Percentiles rank a stretch among this genome's conserved stretches.
Conservation (phyloP, 2,888 invertebrate species). For the Andrena marginata region DNA sequence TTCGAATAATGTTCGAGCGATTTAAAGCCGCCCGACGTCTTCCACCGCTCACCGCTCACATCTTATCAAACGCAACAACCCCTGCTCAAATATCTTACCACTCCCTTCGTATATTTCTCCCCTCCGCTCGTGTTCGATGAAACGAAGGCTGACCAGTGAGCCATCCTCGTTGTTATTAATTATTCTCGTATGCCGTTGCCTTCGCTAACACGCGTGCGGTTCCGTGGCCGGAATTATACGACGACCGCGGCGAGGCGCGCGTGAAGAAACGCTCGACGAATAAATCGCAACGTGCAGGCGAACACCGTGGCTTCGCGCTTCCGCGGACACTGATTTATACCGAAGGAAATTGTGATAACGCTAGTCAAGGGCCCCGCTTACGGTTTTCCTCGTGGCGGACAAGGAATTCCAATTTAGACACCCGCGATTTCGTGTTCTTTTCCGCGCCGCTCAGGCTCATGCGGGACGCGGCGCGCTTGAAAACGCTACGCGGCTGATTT, state of each 20-base stretch:
- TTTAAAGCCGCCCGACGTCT: too few species aligned
- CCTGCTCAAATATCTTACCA: too few species aligned
- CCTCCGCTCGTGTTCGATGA: not conserved
- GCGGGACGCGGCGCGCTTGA: slow-evolving; percentile 16
- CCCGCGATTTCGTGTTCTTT: slow-evolving; percentile 26
- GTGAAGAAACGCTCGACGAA: slow-evolving; percentile 32
- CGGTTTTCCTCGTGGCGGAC: slow-evolving; percentile 43
- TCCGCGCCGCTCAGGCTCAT: not conserved
- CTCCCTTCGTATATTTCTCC: too few species aligned
- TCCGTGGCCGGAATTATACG: slow-evolving; percentile 47
- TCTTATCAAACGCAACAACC: too few species aligned
- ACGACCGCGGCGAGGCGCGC: slow-evolving; percentile 14
- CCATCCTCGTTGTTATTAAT: not conserved
- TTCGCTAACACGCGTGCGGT: slow-evolving; percentile 2
- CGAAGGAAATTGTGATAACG: slow-evolving; percentile 54
- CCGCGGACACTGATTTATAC: slow-evolving; percentile 51
- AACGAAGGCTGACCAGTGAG: not conserved
- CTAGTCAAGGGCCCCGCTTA: slow-evolving; percentile 21
- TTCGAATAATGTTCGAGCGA: too few species aligned
- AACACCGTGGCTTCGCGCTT: slow-evolving; percentile 41
- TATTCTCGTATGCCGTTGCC: not conserved
- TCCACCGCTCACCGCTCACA: too few species aligned
- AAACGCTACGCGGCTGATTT: slow-evolving; percentile 33
- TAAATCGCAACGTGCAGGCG: slow-evolving; percentile 46
- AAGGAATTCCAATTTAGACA: slow-evolving; percentile 61